Evolutionary conservation across 2,888 invertebrate genomes (phyloP), one percentile per base, ranked within the genome.

Genomic region (Deilephila elpenor): DNA sequence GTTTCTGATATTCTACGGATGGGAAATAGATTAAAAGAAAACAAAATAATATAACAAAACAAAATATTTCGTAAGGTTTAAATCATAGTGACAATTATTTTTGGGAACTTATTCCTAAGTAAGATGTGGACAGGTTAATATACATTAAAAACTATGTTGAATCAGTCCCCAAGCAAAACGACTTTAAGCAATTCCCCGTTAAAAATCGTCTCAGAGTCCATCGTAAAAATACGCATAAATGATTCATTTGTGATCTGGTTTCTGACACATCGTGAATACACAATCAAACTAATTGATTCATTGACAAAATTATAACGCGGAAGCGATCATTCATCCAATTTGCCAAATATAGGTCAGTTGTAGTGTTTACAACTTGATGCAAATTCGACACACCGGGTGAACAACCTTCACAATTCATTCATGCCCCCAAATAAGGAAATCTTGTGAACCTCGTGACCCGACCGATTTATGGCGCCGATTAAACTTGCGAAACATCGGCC

Each of bases 361-460:
- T 44, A 25, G 20, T 62, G 62, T 62, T 67, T 67, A 51, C 51
- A 25, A 5, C 14, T 17, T 25, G 25, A 67, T 67, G 67, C 51
- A 51, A 67, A 51, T 67, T 56, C 44, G 37, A 64, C 67, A 25
- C 44, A 67, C 44, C 25, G 67, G 67, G 44, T 51, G 51, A 67
- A 67, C 51, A 44, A 67, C 67, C 67, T 67, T 67, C 67, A 29
- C 25, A 67, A 37, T 62, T 62, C 34, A 62, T 62, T 62, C 51
- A 51, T 51, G 25, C 17, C 20, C 25, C 67, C 25, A 67, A 67
- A 51, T 51, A 67, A 7, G 67, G 67, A 44, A 64, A 56, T n/a
- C 56, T 56, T 17, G 56, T 44, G 64, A 44, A 67, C 67, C 67
- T 67, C 67, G n/a, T 67, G 67, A 67, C 67, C 67, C 25, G 67